Percentiles rank a stretch among this genome's conserved stretches.
Evolutionary conservation across 2,113 vertebrate genomes (phyloP).

Genomic region (Elanoides forficatus): DNA sequence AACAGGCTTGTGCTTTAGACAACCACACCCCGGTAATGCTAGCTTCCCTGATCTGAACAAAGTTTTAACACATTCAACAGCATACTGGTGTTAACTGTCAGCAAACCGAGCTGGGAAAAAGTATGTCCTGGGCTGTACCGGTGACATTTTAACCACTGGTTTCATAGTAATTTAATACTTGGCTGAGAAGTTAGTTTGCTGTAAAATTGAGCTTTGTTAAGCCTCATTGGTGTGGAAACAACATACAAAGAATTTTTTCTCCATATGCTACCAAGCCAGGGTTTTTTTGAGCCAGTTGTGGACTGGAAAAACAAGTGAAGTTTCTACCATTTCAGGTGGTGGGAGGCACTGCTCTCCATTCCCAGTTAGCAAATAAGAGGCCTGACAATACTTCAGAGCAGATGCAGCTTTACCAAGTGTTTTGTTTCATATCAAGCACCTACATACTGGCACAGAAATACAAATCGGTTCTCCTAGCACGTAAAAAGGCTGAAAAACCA

Average conservation of each 20-base stretch:
- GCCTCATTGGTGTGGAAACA: not conserved
- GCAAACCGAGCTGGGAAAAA: rapidly evolving
- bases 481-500: not conserved
- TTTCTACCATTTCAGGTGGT: not conserved
- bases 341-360: not conserved
- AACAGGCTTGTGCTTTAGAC: not conserved
- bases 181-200: not conserved
- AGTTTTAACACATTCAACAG: not conserved
- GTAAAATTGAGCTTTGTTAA: not conserved
- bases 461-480: not conserved
- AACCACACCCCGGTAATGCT: not conserved
- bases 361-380: not conserved
- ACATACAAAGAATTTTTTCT: not conserved
- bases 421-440: not conserved
- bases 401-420: not conserved
- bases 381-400: not conserved
- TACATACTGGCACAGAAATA: not conserved
- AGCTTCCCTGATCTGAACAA: not conserved
- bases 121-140: not conserved
- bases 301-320: not conserved
- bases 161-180: not conserved
- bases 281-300: not conserved
- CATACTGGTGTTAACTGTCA: not conserved
- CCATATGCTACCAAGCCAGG: not conserved
- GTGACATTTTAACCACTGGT: not conserved